These are phyloP conservation scores for Polypedilum vanderplanki DNA, from an alignment of 1,140 invertebrate genomes.

Conservation along the genomic window DNA sequence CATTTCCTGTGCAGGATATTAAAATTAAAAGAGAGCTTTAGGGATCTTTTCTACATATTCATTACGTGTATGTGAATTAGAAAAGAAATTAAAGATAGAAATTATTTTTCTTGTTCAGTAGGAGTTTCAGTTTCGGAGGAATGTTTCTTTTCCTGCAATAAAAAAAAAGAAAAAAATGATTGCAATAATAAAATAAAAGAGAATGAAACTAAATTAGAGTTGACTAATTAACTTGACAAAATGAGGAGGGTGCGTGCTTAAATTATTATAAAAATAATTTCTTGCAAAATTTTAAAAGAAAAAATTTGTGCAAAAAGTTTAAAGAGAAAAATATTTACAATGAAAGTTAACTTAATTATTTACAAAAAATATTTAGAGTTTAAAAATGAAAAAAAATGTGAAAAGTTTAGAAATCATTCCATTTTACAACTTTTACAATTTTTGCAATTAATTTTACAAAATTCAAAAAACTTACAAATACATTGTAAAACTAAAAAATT, in stretches of 20 bases:
- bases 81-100: not conserved
- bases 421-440: too few species aligned
- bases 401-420: too few species aligned
- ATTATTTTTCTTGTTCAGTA: not conserved
- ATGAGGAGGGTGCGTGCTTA: constrained; percentile 1
- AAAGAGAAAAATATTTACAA: not conserved
- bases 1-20: not conserved
- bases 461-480: too few species aligned
- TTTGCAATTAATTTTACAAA: too few species aligned
- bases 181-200: not conserved
- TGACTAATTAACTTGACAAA: not conserved
- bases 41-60: too few species aligned
- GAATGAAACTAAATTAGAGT: not conserved
- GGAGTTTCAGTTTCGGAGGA: constrained; percentile 25
- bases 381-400: too few species aligned
- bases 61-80: not conserved
- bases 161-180: not conserved
- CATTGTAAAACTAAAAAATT: too few species aligned
- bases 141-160: constrained; percentile 30
- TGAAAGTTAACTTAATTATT: too few species aligned
- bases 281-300: not conserved
- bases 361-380: too few species aligned
- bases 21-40: not conserved
- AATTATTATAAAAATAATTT: not conserved
- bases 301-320: not conserved